These are phyloP conservation scores for Tamandua tetradactyla DNA, from an alignment of 2,797 vertebrate genomes.

Conservation along the genomic window DNA sequence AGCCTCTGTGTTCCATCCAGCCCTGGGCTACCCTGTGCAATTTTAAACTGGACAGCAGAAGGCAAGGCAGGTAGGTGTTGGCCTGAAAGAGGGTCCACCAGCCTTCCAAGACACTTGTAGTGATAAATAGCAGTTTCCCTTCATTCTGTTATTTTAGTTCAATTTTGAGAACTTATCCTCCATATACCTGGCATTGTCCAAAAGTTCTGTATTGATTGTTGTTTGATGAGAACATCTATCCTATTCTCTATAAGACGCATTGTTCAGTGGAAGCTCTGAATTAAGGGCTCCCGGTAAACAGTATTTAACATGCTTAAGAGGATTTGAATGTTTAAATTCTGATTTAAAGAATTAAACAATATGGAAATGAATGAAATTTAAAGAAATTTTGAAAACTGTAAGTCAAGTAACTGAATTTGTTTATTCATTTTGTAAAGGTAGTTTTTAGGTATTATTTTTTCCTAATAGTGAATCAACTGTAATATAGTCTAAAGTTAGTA, in stretches of 20 bases:
- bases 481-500: neutral
- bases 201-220: neutral
- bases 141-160: neutral
- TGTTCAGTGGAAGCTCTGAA: neutral
- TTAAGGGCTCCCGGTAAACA: neutral
- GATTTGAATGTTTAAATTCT: no score
- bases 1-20: neutral
- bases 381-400: no score
- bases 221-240: neutral
- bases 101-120: neutral
- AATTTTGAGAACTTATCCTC: neutral
- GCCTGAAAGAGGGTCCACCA: accelerated
- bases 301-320: neutral
- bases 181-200: no score
- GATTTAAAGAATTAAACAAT: no score
- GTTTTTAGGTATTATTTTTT: neutral
- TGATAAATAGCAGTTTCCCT: neutral
- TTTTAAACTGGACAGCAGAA: neutral
- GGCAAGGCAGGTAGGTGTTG: accelerated
- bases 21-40: neutral
- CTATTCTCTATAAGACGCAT: neutral
- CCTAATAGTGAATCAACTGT: neutral
- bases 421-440: neutral
- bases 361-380: no score
- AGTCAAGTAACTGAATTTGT: no score